phyloP scores from a whole-genome alignment of 2,113 vertebrate genomes.

The Aythya baeri region DNA sequence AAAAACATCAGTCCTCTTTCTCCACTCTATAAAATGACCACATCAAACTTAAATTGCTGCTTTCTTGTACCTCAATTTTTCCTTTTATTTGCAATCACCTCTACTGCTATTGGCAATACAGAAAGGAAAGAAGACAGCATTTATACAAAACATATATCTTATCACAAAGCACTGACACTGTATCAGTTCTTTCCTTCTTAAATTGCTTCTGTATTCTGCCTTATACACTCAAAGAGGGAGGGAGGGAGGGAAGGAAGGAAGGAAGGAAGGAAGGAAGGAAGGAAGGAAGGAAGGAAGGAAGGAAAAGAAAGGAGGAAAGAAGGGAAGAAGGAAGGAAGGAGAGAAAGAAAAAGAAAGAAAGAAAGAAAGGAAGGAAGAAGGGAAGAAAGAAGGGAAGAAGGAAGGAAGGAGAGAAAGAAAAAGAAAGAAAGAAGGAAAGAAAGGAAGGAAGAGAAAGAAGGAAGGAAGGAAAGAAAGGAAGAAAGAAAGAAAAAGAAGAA shows the following conservation, averaged over 20 bases:
- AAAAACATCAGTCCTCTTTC: background rate
- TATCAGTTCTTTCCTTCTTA: background rate
- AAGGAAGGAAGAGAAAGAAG: no score
- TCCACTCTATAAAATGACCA: background rate
- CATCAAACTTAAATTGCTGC: fast-evolving
- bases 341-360: no score
- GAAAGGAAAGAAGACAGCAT: background rate
- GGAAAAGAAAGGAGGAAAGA: no score
- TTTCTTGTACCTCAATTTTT: background rate
- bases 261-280: no score
- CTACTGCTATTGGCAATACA: background rate
- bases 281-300: no score
- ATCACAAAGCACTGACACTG: background rate
- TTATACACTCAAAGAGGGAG: background rate
- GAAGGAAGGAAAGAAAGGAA: no score
- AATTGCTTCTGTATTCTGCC: background rate
- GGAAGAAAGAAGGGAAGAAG: no score
- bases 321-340: no score
- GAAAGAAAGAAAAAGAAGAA: background rate
- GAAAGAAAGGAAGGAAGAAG: no score
- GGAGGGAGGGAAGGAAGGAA: no score
- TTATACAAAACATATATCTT: background rate
- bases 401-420: no score
- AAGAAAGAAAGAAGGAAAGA: no score
- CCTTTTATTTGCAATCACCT: background rate